Base-by-base conservation (phyloP, 92 coral and sea anemone genomes). In the Zoanthus gigantus region DNA sequence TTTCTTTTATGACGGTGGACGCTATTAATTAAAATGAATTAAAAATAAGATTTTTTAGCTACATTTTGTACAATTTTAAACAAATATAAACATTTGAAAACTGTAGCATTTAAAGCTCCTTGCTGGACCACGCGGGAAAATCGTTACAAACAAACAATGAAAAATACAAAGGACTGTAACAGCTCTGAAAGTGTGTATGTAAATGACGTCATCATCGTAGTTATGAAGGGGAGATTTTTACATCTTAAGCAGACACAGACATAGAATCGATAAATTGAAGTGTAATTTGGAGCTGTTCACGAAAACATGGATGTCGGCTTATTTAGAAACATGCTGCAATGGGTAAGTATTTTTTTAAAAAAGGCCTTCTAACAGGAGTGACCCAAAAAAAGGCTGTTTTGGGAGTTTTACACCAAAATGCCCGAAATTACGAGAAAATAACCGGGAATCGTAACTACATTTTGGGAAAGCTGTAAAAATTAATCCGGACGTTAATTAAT, bases 171-270 rank as follows among this genome's bases (percentile, higher is more conserved):
- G 71, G 45, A 45, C 85, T 66, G 6, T 9, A 81, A 81, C 74
- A 16, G 47, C 65, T 10, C 85, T 81, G 75, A 81, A 66, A 81
- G 85, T 16, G 61, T 12, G 4, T 11, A 23, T 6, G 44, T 6
- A 3, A 34, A 73, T 81, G 85, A 81, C 85, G 85, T 81, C 85
- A 81, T 66, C 85, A 74, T 81, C 75, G 65, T 45, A 15, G 57
- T 81, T 46, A 46, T 46, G 85, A 45, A 81, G 46, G 11, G 76
- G 85, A 74, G 46, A 67, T 18, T 81, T 81, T 79, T 81, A 17
- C 47, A 12, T 7, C 46, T 14, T 8, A 56, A 10, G 46, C 7
- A 67, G 47, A 63, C 48, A 5, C 18, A 4, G 7, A 6, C 11
- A 23, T 9, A 11, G 10, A 60, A 52, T 15, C 18, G 23, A 63